Base-by-base conservation (phyloP, 1,140 invertebrate species). In the Lethocerus indicus region DNA sequence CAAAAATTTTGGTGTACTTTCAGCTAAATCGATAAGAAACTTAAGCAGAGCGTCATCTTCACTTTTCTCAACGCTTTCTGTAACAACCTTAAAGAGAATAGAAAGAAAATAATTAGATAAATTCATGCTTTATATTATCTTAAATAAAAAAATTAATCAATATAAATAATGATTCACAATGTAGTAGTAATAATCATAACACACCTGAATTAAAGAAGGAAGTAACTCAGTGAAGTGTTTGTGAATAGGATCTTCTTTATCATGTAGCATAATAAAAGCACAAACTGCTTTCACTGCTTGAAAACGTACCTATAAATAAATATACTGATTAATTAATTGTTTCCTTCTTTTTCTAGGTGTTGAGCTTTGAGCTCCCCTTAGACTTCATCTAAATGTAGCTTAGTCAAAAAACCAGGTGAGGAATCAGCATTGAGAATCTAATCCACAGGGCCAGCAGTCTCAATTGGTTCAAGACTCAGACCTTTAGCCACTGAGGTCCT, bases 41-140 rank as follows among this genome's bases (percentile, higher is more conserved):
- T 97, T 93, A 1, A 98, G 62, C 12, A 97, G 65, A 36, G 81
- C 74, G 65, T 98, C 92, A 65, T 97, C 91, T 25, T 90, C 84
- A 60, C 83, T 75, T 43, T 79, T 75, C 57, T 85, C 76, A 51
- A 94, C 76, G 56, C 81, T 88, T 57, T 83, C 74, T 42, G 76
- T 78, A 27, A 86, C 76, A 20, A 83, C 76, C 73, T 83, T 67
- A 24, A 76, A 63, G 56, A 72, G 64, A 50, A 63, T 40, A 43
- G 23, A 43, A 43, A 24, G 21, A 24, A 42, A 42, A 40, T 20
- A 7, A 12, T 18, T 6, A 7, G 20, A 40, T 7, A 40, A 60
- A 24, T 57, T 58, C 9, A 57, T 64, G 3, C 20, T 29, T 47
- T 13, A 32, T 32, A 20, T 4, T 40, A 40, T 40, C 18, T 20